A percentile compares a stretch with the other conserved stretches of the same genome.
Conservation (phyloP, 1,140 invertebrate species). For the Solenopsis fugax region DNA sequence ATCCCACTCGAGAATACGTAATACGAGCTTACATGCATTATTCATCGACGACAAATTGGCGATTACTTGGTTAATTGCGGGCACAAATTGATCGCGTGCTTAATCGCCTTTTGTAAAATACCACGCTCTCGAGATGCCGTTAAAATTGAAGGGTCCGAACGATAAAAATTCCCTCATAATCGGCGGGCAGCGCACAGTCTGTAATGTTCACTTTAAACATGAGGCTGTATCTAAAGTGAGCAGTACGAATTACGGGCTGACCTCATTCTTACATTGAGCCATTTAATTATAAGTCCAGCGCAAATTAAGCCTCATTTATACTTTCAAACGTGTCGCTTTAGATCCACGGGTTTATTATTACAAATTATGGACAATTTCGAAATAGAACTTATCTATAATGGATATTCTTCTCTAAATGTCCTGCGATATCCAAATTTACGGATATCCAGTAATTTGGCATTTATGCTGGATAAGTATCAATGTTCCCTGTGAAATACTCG, state of each 20-base stretch:
- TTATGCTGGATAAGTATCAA: not conserved
- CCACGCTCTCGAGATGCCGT: slow-evolving; percentile 29
- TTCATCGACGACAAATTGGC: slow-evolving; percentile 54
- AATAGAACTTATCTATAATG: not conserved
- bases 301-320: slow-evolving; percentile 42
- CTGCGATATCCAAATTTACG: not conserved
- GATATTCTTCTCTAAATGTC: not conserved
- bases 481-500: not conserved
- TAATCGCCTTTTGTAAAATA: slow-evolving; percentile 39
- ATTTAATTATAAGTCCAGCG: slow-evolving; percentile 27
- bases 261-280: slow-evolving; percentile 54
- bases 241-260: slow-evolving; percentile 36
- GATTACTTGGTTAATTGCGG: slow-evolving; percentile 59
- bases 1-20: slow-evolving; percentile 48
- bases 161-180: slow-evolving; percentile 28
- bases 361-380: not conserved
- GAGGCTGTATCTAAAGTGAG: slow-evolving; percentile 21
- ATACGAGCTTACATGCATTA: slow-evolving; percentile 46
- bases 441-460: not conserved
- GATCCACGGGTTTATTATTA: not conserved
- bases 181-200: not conserved
- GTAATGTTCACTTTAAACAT: slow-evolving; percentile 22
- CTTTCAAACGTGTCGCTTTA: not conserved
- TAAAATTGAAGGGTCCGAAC: slow-evolving; percentile 27
- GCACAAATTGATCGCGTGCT: slow-evolving; percentile 51